Percentiles rank a stretch among this genome's conserved stretches.
Evolutionary conservation across 2,888 invertebrate genomes (phyloP).

Genomic region (Lampropteryx suffumata): DNA sequence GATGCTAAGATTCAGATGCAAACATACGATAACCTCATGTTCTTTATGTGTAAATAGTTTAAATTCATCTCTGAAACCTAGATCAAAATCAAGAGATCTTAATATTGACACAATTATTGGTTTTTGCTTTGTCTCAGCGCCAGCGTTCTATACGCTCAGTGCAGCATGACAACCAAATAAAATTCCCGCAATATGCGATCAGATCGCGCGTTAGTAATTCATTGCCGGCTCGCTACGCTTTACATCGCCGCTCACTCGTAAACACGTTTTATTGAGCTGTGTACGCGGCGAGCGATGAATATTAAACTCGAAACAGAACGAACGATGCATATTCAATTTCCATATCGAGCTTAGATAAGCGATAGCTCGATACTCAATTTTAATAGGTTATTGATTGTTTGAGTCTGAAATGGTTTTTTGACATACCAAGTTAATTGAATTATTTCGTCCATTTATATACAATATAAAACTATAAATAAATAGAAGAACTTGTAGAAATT

Average conservation of each 20-base stretch:
- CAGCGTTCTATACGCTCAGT: constrained; percentile 10
- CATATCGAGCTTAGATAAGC: constrained; percentile 38
- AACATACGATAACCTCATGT: too few species aligned
- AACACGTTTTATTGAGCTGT: constrained; percentile 69
- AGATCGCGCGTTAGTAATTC: constrained; percentile 57
- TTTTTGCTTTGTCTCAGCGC: too few species aligned
- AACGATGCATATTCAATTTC: constrained; percentile 63
- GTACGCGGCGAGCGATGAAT: constrained; percentile 67
- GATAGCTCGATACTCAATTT: constrained; percentile 13
- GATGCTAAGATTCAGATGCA: too few species aligned
- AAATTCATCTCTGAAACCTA: too few species aligned
- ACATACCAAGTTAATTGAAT: too few species aligned
- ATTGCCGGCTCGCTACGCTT: constrained; percentile 40
- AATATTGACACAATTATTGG: too few species aligned
- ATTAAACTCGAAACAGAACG: constrained; percentile 52
- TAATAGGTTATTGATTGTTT: constrained; percentile 5
- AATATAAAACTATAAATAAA: neutral
- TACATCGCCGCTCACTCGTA: constrained; percentile 65
- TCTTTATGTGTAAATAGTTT: too few species aligned
- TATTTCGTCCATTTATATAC: too few species aligned
- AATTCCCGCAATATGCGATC: constrained; percentile 34
- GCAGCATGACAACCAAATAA: too few species aligned
- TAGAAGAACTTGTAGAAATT: neutral
- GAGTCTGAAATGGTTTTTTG: neutral
- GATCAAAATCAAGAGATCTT: too few species aligned